Percentiles rank a stretch among this genome's conserved stretches.
Conservation (phyloP, 2,113 vertebrate species). For the Tyto alba region DNA sequence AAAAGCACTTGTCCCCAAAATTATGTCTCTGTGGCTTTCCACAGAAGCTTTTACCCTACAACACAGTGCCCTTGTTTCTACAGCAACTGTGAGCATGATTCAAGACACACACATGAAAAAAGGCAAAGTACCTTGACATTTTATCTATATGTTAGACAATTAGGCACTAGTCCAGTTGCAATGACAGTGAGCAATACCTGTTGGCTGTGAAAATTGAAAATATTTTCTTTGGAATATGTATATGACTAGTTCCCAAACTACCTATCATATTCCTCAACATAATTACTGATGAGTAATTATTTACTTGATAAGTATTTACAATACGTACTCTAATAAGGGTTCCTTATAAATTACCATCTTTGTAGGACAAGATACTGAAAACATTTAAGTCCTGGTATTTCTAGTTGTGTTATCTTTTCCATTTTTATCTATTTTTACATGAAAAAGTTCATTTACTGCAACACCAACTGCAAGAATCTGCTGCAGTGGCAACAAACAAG, state of each 20-base stretch:
- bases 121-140: not conserved
- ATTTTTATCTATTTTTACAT: not conserved
- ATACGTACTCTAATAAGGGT: not conserved
- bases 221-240: not conserved
- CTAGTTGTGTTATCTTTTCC: not conserved
- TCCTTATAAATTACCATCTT: not conserved
- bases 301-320: not conserved
- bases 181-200: not conserved
- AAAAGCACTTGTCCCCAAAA: not conserved
- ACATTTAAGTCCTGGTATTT: rapidly evolving
- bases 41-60: not conserved
- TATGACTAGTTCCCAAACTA: not conserved
- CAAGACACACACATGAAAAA: not conserved
- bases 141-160: not conserved
- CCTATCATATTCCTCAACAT: not conserved
- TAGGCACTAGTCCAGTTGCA: too few relatives aligned
- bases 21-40: not conserved
- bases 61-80: not conserved
- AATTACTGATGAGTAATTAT: not conserved
- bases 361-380: not conserved
- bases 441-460: not conserved
- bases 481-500: not conserved
- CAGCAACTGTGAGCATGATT: not conserved
- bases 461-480: not conserved
- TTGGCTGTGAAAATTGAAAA: not conserved